Percentiles rank a stretch among this genome's conserved stretches.
These are phyloP conservation scores for Clupea harengus DNA, from an alignment of 2,113 vertebrate genomes.

Conservation along the genomic window DNA sequence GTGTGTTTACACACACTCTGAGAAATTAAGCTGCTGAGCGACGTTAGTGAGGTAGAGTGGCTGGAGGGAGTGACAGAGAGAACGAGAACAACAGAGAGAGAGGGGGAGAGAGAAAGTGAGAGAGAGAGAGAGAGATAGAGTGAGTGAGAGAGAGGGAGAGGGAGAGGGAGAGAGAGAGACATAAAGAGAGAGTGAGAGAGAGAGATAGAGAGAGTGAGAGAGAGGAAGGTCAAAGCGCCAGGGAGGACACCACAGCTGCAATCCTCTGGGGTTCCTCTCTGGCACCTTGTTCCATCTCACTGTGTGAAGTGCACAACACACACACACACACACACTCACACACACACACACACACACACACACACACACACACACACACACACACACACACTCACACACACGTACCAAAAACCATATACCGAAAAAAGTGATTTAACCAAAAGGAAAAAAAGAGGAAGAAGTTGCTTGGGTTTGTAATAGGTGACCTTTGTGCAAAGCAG, in stretches of 20 bases:
- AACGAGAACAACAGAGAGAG: no score
- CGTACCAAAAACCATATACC: slow-evolving; percentile 15
- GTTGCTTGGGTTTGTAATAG: slow-evolving; percentile 70
- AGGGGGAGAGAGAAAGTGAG: no score
- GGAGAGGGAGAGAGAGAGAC: background rate
- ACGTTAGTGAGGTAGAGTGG: background rate
- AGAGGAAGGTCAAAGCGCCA: slow-evolving; percentile 48
- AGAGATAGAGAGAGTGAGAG: background rate
- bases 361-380: background rate
- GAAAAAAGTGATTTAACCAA: background rate
- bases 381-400: background rate
- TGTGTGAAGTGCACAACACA: slow-evolving; percentile 60
- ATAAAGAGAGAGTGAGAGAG: background rate
- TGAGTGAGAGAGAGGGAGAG: background rate
- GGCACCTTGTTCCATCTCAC: slow-evolving; percentile 56
- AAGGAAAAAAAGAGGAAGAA: slow-evolving; percentile 58
- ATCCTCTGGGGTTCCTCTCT: slow-evolving; percentile 52
- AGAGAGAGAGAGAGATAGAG: background rate
- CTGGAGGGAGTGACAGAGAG: background rate
- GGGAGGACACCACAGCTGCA: slow-evolving; percentile 44
- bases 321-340: slow-evolving; percentile 39
- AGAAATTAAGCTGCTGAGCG: background rate
- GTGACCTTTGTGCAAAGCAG: slow-evolving; percentile 77
- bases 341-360: slow-evolving; percentile 1
- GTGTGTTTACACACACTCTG: background rate